These are phyloP conservation scores for Cotesia congregata DNA, from an alignment of 2,888 invertebrate genomes.

Conservation along the genomic window DNA sequence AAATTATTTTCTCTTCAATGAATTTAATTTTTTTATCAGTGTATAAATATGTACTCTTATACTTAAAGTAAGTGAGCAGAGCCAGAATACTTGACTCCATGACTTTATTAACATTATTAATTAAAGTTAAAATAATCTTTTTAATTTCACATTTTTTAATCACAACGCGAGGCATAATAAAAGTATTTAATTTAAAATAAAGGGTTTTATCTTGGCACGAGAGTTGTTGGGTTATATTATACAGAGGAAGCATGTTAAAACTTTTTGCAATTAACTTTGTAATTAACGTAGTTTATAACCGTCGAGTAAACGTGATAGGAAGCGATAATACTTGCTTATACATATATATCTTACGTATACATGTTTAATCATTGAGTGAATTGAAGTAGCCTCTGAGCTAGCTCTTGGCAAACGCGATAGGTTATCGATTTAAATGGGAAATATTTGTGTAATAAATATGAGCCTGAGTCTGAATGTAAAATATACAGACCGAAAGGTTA, in stretches of 20 bases:
- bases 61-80: not conserved
- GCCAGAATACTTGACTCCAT: not conserved
- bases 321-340: slow-evolving; percentile 30
- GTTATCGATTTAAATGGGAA: slow-evolving; percentile 16
- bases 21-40: too few relatives aligned
- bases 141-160: slow-evolving; percentile 6
- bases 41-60: not conserved
- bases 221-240: slow-evolving; percentile 1
- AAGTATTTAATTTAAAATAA: slow-evolving; percentile 23
- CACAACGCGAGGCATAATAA: not conserved
- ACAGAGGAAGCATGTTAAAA: slow-evolving; percentile 26
- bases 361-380: slow-evolving; percentile 24
- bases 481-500: too few relatives aligned
- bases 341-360: not conserved
- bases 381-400: not conserved
- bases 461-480: too few relatives aligned
- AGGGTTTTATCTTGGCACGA: slow-evolving; percentile 22
- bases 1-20: too few relatives aligned
- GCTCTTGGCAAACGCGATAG: slow-evolving; percentile 4
- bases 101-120: not conserved
- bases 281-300: slow-evolving; percentile 35
- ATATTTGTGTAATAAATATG: not conserved
- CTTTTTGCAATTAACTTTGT: slow-evolving; percentile 42
- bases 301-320: slow-evolving; percentile 20
- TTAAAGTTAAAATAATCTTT: not conserved